Evolutionary conservation across 2,797 vertebrate genomes (phyloP).

Genomic region (Mormyrops attenuatus): DNA sequence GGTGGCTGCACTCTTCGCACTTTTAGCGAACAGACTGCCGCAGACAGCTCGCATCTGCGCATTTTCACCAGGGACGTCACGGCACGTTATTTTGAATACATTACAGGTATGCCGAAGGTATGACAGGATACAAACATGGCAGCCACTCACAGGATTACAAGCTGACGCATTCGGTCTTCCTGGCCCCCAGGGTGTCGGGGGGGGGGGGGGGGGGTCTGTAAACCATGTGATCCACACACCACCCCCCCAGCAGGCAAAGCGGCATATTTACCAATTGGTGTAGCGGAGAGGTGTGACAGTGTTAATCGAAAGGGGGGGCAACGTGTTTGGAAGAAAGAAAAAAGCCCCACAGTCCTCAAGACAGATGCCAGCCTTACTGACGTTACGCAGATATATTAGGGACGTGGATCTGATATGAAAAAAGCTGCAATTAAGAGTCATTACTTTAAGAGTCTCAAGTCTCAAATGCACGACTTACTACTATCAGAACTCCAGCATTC

Average conservation of each 20-base stretch:
- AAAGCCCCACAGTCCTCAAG: not conserved
- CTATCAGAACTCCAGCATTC: not conserved
- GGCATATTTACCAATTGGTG: conserved; percentile 12
- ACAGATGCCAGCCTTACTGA: not conserved
- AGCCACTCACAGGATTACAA: not conserved
- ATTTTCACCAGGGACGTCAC: not conserved
- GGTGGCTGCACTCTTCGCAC: not conserved
- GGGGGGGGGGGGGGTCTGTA: not conserved
- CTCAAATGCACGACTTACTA: not conserved
- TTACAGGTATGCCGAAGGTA: not conserved
- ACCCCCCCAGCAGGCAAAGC: not conserved
- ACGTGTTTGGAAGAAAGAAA: not conserved
- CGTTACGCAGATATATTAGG: not conserved
- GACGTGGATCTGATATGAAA: not conserved
- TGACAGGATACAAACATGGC: not conserved
- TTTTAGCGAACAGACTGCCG: not conserved
- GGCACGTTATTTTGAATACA: not conserved
- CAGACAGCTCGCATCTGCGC: not conserved
- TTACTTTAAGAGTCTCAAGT: not conserved
- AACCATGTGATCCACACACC: not conserved
- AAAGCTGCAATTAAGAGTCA: not conserved
- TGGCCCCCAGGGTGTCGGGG: not conserved
- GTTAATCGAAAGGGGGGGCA: not conserved
- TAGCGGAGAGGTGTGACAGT: not conserved
- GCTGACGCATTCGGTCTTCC: not conserved